Conservation (phyloP, 1,140 invertebrate genomes). For the Zaprionus taronus region DNA sequence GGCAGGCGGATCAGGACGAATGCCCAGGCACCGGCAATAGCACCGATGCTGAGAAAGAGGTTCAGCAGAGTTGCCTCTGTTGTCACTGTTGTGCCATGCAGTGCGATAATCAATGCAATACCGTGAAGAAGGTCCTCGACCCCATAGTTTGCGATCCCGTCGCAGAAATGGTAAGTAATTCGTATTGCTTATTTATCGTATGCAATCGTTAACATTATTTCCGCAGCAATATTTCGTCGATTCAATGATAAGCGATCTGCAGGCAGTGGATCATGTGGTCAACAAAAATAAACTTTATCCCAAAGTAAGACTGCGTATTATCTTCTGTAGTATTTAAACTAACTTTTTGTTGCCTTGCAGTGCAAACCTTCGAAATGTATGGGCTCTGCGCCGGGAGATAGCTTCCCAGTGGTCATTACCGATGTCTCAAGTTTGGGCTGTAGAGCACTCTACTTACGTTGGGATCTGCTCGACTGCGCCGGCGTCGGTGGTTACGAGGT, state of each 20-base stretch:
- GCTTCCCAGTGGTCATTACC: constrained; percentile 71
- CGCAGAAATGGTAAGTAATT: constrained; percentile 59
- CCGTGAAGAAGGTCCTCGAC: constrained; percentile 61
- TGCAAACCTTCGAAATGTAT: constrained; percentile 14
- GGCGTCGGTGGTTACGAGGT: constrained; percentile 78
- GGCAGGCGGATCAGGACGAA: constrained; percentile 1
- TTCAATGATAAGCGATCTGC: constrained; percentile 72
- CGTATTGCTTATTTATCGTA: too few species aligned
- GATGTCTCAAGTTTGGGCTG: constrained; percentile 64
- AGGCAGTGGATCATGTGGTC: constrained; percentile 76
- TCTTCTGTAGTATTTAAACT: background rate
- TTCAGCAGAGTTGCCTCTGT: constrained; percentile 41
- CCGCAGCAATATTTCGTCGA: constrained; percentile 78
- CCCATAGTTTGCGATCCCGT: constrained; percentile 50
- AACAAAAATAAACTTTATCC: constrained; percentile 53
- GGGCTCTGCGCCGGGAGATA: constrained; percentile 31
- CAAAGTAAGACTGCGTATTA: constrained; percentile 46
- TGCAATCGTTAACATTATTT: too few species aligned
- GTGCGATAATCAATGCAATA: constrained; percentile 61
- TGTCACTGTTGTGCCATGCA: constrained; percentile 69
- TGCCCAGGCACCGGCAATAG: background rate
- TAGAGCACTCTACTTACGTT: constrained; percentile 68
- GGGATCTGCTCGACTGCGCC: constrained; percentile 66
- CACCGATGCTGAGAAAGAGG: background rate
- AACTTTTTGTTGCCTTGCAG: background rate